Evolutionary conservation across 2,113 vertebrate genomes (phyloP).

Genomic region (Colius striatus): DNA sequence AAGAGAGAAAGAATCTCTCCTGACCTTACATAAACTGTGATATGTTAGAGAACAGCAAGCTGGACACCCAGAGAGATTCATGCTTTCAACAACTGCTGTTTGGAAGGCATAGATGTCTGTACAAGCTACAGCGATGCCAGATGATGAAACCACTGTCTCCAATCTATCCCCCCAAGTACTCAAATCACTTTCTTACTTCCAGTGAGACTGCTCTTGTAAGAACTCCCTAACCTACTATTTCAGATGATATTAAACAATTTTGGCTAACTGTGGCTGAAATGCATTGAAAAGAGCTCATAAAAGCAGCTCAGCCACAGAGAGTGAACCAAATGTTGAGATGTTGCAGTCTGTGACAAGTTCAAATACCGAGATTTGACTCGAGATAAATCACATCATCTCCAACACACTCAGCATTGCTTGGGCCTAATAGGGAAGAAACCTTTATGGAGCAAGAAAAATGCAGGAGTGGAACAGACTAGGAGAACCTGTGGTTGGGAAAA

Average conservation of each 20-base stretch:
- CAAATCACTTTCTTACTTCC: background rate
- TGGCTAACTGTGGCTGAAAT: background rate
- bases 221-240: background rate
- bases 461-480: background rate
- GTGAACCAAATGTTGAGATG: background rate
- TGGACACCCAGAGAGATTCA: slow-evolving; percentile 19
- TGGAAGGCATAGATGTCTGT: background rate
- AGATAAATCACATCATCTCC: slow-evolving; percentile 10
- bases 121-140: background rate
- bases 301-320: background rate
- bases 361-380: background rate
- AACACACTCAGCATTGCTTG: background rate
- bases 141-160: background rate
- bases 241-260: background rate
- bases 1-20: background rate
- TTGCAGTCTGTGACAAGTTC: background rate
- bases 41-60: background rate
- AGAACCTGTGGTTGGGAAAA: background rate
- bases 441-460: background rate
- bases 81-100: background rate
- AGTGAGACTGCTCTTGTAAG: background rate
- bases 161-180: background rate
- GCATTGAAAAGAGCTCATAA: background rate
- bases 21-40: slow-evolving; percentile 53
- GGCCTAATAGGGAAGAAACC: slow-evolving; percentile 11